phyloP scores from a whole-genome alignment of 1,140 invertebrate species.

The Trachelipus rathkii region DNA sequence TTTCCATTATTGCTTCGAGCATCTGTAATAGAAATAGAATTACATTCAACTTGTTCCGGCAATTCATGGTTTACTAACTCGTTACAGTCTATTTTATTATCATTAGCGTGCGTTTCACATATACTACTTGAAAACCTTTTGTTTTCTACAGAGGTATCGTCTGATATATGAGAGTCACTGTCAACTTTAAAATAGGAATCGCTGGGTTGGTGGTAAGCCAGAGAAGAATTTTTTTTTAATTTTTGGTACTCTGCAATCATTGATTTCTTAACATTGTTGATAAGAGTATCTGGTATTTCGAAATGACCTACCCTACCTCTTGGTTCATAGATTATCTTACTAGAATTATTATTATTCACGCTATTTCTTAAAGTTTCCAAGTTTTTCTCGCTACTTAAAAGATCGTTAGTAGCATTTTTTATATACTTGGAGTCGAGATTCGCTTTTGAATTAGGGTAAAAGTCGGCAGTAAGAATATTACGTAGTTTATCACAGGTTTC shows the following conservation, averaged over 20 bases:
- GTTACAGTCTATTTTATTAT: too few species aligned
- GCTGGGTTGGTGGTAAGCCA: background rate
- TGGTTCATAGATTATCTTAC: background rate
- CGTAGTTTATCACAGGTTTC: background rate
- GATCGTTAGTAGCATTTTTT: background rate
- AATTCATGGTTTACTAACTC: too few species aligned
- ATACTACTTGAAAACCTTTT: background rate
- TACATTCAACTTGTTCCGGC: too few species aligned
- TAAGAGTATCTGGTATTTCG: background rate
- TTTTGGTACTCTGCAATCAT: constrained; percentile 2
- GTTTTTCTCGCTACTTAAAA: background rate
- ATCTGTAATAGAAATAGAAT: too few species aligned
- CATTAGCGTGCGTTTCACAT: background rate
- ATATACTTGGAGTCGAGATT: background rate
- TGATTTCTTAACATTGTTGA: constrained; percentile 5
- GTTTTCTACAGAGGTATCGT: background rate
- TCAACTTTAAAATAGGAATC: background rate
- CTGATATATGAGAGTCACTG: background rate
- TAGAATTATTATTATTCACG: background rate
- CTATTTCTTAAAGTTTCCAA: background rate
- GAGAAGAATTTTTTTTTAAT: background rate
- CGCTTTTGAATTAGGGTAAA: background rate
- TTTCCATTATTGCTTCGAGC: too few species aligned
- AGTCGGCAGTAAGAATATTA: background rate
- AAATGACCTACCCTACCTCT: background rate